Base-by-base conservation (phyloP, 2,888 invertebrate genomes). In the Polyommatus iphigenia region DNA sequence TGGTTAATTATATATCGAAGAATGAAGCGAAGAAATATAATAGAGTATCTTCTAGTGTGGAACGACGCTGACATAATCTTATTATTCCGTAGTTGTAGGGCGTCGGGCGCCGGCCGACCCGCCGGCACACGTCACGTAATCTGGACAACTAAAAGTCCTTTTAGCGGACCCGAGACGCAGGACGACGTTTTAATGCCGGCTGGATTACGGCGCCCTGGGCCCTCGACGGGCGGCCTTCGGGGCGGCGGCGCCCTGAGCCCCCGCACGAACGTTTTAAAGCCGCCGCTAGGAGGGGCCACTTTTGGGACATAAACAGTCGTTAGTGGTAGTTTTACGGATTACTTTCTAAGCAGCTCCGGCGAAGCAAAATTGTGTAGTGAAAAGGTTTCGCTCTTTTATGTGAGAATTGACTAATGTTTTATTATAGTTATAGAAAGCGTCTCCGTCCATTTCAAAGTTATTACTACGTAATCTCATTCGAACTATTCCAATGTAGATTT, bases 281-380 rank as follows among this genome's bases (percentile, higher is more conserved):
- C 67, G 15, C 10, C 15, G 18, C 67, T 18, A 67, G 15, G 29
- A 67, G 67, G 15, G 29, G 7, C 67, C 67, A 67, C 67, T 67
- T 67, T 67, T 7, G 29, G 67, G 18, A 32, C 5, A 29, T 67
- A 67, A 67, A 67, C 67, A 67, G 29, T 67, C 29, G 67, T 67
- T 67, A 67, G 67, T 67, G 29, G 67, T 67, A 67, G 67, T 67
- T 67, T 67, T 67, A 67, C 67, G 29, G 67, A 67, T 32, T 67
- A 18, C 67, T 29, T 32, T 67, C 67, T 67, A 67, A 67, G 67
- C 29, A 67, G 29, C 29, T 59, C 13, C 4, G 0, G 13, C 62
- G 20, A 20, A 13, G 62, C 13, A 24, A 62, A 62, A 62, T 62
- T 13, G 24, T 62, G 24, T 24, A 24, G 24, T 62, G 4, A 62